Base-by-base conservation (phyloP, 2,888 invertebrate genomes). In the Clusia tigrina region DNA sequence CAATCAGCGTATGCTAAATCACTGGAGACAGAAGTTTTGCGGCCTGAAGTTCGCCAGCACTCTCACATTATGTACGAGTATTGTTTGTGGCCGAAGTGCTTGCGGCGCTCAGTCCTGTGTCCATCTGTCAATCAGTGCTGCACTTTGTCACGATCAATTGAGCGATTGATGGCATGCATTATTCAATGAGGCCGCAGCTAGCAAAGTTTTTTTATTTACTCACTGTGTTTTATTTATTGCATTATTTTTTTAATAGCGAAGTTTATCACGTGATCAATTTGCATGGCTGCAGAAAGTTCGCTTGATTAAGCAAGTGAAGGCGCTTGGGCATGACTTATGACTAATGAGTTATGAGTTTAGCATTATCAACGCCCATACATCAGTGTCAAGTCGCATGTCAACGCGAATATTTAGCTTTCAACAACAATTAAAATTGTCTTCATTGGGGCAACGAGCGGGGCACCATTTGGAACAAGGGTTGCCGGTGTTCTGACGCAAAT, bases 121-220 rank as follows among this genome's bases (percentile, higher is more conserved):
- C 48, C 5, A 48, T 48, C 48, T 48, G 48, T 48, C 48, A 48
- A 22, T 48, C 20, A 48, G 48, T 48, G 48, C 48, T 22, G 18
- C 48, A 48, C 48, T 48, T 48, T 48, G 48, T 48, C 48, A 22
- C 48, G 48, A 20, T 48, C 48, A 22, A 48, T 48, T 48, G 48
- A 48, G 48, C 48, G 48, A 48, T 48, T 48, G n/a, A n/a, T 15
- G 10, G 9, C n/a, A 48, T 48, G 48, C 18, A 48, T 48, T 12
- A 48, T 48, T 48, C 48, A 48, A 3, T 6, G n/a, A n/a, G n/a
- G n/a, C n/a, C n/a, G n/a, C n/a, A n/a, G n/a, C n/a, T n/a, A n/a
- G n/a, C n/a, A n/a, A n/a, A n/a, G n/a, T n/a, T n/a, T n/a, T n/a
- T n/a, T n/a, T n/a, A n/a, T n/a, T n/a, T n/a, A n/a, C n/a, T n/a